phyloP scores from a whole-genome alignment of 2,888 invertebrate species.

The Coenonympha glycerion region DNA sequence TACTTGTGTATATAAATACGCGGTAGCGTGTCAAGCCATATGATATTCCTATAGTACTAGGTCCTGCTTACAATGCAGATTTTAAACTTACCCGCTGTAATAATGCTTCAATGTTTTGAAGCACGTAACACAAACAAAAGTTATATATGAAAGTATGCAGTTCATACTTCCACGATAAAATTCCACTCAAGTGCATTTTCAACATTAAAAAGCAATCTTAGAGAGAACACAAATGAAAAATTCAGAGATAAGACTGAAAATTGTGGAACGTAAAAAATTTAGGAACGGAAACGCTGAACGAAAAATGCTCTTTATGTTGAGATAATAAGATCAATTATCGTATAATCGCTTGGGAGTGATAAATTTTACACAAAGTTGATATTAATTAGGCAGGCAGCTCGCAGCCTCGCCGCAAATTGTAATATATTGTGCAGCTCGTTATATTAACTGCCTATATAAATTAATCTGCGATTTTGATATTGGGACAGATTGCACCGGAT shows the following conservation, averaged over 20 bases:
- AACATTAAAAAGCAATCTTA: slow-evolving; percentile 32
- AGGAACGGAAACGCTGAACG: slow-evolving; percentile 1
- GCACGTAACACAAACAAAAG: slow-evolving; percentile 22
- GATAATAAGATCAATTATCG: slow-evolving; percentile 38
- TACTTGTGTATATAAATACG: too few species aligned
- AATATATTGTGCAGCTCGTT: slow-evolving; percentile 34
- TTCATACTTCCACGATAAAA: slow-evolving; percentile 35
- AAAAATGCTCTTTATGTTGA: slow-evolving; percentile 19
- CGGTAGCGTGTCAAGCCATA: too few species aligned
- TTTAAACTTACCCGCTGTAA: slow-evolving; percentile 2
- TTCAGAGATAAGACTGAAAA: slow-evolving; percentile 18
- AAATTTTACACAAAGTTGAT: slow-evolving; percentile 66
- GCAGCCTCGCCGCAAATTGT: slow-evolving; percentile 44
- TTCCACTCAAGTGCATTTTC: slow-evolving; percentile 35
- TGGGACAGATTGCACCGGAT: slow-evolving; percentile 12
- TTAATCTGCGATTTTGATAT: slow-evolving; percentile 24
- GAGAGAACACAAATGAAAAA: not conserved
- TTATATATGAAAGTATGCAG: slow-evolving; percentile 2
- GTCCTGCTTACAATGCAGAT: not conserved
- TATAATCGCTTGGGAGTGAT: slow-evolving; percentile 29
- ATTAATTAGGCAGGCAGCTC: slow-evolving; percentile 59
- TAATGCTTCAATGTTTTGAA: slow-evolving; percentile 19
- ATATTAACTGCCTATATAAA: slow-evolving; percentile 31
- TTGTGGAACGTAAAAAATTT: slow-evolving; percentile 8
- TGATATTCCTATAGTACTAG: too few species aligned